A percentile compares a stretch with the other conserved stretches of the same genome.
Evolutionary conservation across 2,888 invertebrate genomes (phyloP).

Genomic region (Phymatocera aterrima): DNA sequence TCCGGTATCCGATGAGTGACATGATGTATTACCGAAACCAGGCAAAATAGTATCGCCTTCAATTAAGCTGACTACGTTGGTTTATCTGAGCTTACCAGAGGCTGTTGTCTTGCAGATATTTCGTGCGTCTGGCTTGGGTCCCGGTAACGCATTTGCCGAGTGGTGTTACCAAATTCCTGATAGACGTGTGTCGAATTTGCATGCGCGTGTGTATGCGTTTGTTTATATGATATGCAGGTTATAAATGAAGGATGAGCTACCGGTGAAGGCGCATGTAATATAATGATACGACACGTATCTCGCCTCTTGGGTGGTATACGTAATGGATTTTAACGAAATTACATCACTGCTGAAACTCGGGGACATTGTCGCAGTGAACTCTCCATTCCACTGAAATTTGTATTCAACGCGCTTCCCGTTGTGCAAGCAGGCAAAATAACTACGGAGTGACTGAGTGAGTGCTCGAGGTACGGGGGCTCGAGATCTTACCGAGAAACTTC

Average conservation of each 20-base stretch:
- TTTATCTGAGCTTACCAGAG: conserved; percentile 38
- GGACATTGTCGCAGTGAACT: conserved; percentile 21
- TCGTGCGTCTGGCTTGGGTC: not conserved
- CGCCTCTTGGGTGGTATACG: conserved; percentile 6
- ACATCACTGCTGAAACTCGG: conserved; percentile 35
- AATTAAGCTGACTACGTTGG: conserved; percentile 35
- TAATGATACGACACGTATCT: not conserved
- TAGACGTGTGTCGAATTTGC: not conserved
- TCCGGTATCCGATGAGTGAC: not conserved
- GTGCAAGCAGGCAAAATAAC: conserved; percentile 36
- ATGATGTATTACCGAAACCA: not conserved
- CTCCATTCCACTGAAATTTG: conserved; percentile 29
- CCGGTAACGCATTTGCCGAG: conserved; percentile 12
- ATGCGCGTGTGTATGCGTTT: not conserved
- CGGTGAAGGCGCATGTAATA: not conserved
- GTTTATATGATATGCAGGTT: not conserved
- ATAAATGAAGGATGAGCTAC: conserved; percentile 15
- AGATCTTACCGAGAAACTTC: conserved; percentile 12
- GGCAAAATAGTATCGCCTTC: conserved; percentile 30
- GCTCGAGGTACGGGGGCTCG: not conserved
- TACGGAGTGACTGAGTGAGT: conserved; percentile 24
- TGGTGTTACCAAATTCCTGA: conserved; percentile 16
- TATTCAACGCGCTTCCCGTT: conserved; percentile 24
- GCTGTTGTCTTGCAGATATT: conserved; percentile 11
- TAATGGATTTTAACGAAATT: conserved; percentile 43